A percentile compares a stretch with the other conserved stretches of the same genome.
phyloP scores from a whole-genome alignment of 2,113 vertebrate genomes.

The Osmerus mordax region DNA sequence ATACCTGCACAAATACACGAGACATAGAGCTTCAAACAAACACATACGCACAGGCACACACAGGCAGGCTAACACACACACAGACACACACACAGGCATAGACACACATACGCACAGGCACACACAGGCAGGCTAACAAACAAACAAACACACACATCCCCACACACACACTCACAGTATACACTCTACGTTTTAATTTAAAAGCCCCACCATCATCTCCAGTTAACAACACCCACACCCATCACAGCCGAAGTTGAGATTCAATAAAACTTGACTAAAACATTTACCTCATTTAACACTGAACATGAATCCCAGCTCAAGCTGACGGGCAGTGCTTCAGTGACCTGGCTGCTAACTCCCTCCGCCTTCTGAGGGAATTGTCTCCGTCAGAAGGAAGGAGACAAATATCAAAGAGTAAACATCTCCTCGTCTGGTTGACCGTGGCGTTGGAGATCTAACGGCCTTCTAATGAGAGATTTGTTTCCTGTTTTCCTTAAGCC shows the following conservation, averaged over 20 bases:
- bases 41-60: neutral
- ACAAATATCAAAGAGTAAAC: conserved; percentile 26
- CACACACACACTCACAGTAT: too few species aligned
- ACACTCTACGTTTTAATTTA: too few species aligned
- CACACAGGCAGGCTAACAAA: neutral
- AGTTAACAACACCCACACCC: too few species aligned
- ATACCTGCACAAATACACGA: neutral
- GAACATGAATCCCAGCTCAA: neutral
- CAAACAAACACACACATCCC: too few species aligned
- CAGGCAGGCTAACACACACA: neutral
- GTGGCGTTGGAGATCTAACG: conserved; percentile 82
- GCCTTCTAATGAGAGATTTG: conserved; percentile 83
- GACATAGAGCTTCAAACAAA: neutral
- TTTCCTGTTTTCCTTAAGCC: conserved; percentile 82
- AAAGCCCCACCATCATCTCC: too few species aligned
- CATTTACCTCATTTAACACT: neutral
- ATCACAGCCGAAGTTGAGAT: too few species aligned
- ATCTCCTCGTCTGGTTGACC: conserved; percentile 42
- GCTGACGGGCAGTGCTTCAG: neutral
- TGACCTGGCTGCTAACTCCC: conserved; percentile 25
- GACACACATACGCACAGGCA: neutral
- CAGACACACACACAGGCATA: neutral
- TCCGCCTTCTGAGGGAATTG: conserved; percentile 7
- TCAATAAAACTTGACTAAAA: too few species aligned
- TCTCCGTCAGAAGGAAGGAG: neutral